Conservation (phyloP, 1,140 invertebrate species). For the Aphelinus certus region DNA sequence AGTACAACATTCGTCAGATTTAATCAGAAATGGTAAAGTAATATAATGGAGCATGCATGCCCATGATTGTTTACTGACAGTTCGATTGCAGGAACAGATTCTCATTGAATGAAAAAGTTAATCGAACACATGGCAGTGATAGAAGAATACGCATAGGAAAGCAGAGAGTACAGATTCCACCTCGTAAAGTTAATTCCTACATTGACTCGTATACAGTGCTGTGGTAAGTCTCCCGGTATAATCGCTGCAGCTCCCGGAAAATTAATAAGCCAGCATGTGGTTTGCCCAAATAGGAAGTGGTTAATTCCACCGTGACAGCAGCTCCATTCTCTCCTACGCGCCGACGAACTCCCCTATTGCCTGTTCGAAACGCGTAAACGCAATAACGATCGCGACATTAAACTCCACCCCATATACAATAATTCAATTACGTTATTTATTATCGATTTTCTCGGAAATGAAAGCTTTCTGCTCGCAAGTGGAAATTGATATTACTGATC, state of each 20-base stretch:
- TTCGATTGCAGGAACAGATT: neutral
- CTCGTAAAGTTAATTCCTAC: conserved; percentile 5
- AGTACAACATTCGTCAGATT: too few species aligned
- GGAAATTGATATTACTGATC: conserved; percentile 16
- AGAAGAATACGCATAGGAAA: conserved; percentile 4
- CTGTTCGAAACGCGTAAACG: conserved; percentile 19
- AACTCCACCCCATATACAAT: conserved; percentile 20
- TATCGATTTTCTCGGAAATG: conserved; percentile 14
- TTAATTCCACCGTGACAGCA: conserved; percentile 52
- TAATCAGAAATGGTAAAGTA: too few species aligned
- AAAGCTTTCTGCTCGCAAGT: conserved; percentile 3
- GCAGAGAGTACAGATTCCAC: neutral
- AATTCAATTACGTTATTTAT: conserved; percentile 32
- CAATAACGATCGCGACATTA: conserved; percentile 37
- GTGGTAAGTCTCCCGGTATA: conserved; percentile 41
- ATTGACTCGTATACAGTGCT: conserved; percentile 2
- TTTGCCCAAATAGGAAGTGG: conserved; percentile 51
- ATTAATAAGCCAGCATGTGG: conserved; percentile 60
- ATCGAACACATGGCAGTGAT: conserved; percentile 10
- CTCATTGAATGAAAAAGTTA: conserved; percentile 17
- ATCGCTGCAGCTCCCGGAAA: conserved; percentile 42
- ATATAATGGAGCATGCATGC: too few species aligned
- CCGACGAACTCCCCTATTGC: conserved; percentile 5
- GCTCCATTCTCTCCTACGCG: conserved; percentile 16
- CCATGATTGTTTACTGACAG: neutral